Evolutionary conservation across 2,888 invertebrate genomes (phyloP).

Genomic region (Pemphredon lugubris): DNA sequence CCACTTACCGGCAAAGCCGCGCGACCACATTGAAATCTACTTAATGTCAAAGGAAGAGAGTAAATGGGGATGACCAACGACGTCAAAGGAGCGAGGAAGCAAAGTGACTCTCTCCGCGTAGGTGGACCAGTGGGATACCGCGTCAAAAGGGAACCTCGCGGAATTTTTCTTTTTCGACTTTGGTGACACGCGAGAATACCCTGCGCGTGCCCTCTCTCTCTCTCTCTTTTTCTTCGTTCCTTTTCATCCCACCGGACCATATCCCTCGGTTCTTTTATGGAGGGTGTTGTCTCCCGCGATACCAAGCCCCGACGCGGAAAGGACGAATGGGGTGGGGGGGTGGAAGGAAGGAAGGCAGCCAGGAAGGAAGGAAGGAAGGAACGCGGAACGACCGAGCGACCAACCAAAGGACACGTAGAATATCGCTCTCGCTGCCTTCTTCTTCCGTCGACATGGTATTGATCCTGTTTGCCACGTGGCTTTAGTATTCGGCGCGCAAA

Average conservation of each 20-base stretch:
- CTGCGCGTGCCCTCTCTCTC: no score
- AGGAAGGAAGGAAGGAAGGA: constrained; percentile 45
- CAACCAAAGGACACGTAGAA: constrained; percentile 63
- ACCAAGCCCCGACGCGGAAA: constrained; percentile 6
- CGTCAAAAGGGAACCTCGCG: constrained; percentile 12
- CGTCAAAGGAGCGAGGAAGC: constrained; percentile 29
- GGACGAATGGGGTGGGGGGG: constrained; percentile 20
- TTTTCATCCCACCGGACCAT: neutral
- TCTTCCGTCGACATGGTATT: constrained; percentile 71
- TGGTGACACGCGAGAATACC: no score
- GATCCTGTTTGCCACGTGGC: constrained; percentile 78
- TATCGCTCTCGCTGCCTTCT: constrained; percentile 56
- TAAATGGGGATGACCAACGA: constrained; percentile 8
- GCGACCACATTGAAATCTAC: constrained; percentile 1
- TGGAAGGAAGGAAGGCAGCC: constrained; percentile 32
- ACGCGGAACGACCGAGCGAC: constrained; percentile 51
- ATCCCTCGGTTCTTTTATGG: constrained; percentile 38
- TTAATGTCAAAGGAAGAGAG: neutral
- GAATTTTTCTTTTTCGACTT: constrained; percentile 24
- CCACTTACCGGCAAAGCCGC: neutral
- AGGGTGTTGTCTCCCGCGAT: constrained; percentile 40
- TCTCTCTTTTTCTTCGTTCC: no score
- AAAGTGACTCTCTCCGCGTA: neutral
- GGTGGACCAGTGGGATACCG: neutral
- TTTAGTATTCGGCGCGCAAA: constrained; percentile 80